Percentiles rank a stretch among this genome's conserved stretches.
Conservation (phyloP, 2,797 vertebrate species). For the Hozukius guyotensis region DNA sequence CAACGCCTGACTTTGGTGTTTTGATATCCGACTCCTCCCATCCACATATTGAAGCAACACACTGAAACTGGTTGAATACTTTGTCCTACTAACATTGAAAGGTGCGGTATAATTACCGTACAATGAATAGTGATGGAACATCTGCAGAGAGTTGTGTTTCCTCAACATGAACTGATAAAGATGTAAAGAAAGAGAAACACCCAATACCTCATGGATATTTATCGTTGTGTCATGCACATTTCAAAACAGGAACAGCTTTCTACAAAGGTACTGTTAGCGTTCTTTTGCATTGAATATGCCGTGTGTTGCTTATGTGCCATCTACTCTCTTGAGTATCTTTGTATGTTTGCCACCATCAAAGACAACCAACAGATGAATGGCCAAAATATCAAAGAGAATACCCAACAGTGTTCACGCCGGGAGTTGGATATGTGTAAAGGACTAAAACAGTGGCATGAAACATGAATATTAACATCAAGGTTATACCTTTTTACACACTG, state of each 20-base stretch:
- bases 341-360: slow-evolving; percentile 15
- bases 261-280: background rate
- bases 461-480: slow-evolving; percentile 45
- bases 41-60: too few relatives aligned
- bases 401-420: slow-evolving; percentile 12
- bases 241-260: background rate
- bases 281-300: background rate
- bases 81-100: too few relatives aligned
- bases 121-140: too few relatives aligned
- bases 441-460: slow-evolving; percentile 15
- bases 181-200: background rate
- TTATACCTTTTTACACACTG: slow-evolving; percentile 10
- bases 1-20: too few relatives aligned
- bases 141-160: too few relatives aligned
- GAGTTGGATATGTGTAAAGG: background rate
- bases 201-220: background rate
- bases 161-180: background rate
- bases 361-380: background rate
- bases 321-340: background rate
- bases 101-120: too few relatives aligned
- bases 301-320: slow-evolving; percentile 5
- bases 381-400: slow-evolving; percentile 47
- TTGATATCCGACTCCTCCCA: too few relatives aligned
- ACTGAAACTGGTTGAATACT: too few relatives aligned
- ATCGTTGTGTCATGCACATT: background rate